These are phyloP conservation scores for Gavialis gangeticus DNA, from an alignment of 2,113 vertebrate genomes.

Conservation along the genomic window DNA sequence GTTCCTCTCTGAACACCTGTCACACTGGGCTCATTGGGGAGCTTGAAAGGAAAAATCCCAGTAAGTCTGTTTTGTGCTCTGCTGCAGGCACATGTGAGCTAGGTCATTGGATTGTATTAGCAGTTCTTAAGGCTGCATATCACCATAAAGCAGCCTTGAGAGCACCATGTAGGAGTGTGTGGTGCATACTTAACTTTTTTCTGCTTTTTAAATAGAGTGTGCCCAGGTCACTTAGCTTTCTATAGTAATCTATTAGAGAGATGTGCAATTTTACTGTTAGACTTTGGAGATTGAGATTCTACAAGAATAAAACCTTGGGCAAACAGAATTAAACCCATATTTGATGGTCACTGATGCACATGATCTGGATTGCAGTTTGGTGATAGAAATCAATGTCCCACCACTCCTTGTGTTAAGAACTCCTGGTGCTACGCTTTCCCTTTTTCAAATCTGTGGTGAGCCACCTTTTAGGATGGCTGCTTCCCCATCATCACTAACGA, in stretches of 20 bases:
- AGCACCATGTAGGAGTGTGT: background rate
- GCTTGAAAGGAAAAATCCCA: background rate
- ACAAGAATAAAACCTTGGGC: no score
- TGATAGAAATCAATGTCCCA: background rate
- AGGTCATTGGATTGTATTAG: background rate
- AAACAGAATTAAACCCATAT: no score
- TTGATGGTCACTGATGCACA: no score
- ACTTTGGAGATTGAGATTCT: background rate
- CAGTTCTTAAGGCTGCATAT: background rate
- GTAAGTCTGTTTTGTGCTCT: background rate
- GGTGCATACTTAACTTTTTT: rapidly evolving
- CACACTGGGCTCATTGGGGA: background rate
- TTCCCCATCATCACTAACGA: background rate
- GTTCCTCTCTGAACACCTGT: background rate
- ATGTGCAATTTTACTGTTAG: background rate
- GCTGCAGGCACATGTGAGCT: background rate
- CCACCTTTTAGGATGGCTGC: background rate
- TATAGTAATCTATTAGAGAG: background rate
- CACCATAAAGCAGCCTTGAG: background rate
- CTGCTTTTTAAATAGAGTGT: background rate
- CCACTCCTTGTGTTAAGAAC: background rate
- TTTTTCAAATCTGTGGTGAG: background rate
- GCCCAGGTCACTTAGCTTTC: background rate
- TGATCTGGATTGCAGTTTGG: no score
- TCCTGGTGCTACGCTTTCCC: background rate